Evolutionary conservation across 2,113 vertebrate species (phyloP).

Genomic region (Danio rerio): DNA sequence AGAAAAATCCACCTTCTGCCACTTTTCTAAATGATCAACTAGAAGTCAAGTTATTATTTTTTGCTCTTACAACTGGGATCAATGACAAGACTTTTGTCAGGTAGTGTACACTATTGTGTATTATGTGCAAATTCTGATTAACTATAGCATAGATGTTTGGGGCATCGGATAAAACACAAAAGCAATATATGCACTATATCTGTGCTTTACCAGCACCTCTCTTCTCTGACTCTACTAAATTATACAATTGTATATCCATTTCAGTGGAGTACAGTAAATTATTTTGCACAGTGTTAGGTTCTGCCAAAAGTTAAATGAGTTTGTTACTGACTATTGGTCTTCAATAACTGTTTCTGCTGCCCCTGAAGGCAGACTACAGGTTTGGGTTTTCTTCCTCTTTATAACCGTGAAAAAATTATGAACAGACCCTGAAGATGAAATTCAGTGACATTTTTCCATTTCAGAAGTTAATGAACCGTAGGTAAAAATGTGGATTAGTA

Average conservation of each 20-base stretch:
- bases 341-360: background rate
- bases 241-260: background rate
- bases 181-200: background rate
- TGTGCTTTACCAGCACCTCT: background rate
- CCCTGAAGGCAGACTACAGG: background rate
- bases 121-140: too few relatives aligned
- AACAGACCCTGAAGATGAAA: background rate
- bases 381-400: background rate
- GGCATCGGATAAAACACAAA: too few relatives aligned
- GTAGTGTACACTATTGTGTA: too few relatives aligned
- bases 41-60: too few relatives aligned
- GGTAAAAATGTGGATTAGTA: slow-evolving; percentile 13
- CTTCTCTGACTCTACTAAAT: background rate
- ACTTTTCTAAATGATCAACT: too few relatives aligned
- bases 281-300: background rate
- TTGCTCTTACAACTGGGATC: too few relatives aligned
- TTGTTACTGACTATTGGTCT: background rate
- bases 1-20: too few relatives aligned
- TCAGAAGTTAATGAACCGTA: slow-evolving; percentile 22
- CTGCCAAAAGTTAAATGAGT: background rate
- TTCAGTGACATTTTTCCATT: slow-evolving; percentile 29
- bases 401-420: background rate
- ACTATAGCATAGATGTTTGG: too few relatives aligned
- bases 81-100: too few relatives aligned
- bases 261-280: background rate